These are phyloP conservation scores for Cylas formicarius DNA, from an alignment of 1,140 invertebrate genomes.

Conservation along the genomic window DNA sequence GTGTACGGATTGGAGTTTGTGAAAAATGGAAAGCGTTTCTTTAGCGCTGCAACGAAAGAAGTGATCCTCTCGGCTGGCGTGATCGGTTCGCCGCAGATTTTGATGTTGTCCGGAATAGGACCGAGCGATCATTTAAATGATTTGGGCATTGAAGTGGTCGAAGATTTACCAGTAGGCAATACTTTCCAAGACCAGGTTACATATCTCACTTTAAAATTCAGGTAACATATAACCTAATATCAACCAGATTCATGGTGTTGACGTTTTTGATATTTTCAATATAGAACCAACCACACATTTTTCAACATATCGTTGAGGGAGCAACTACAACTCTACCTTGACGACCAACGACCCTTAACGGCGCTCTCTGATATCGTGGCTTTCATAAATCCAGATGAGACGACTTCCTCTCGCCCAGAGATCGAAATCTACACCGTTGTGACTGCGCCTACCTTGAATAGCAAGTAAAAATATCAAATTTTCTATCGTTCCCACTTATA, in stretches of 20 bases:
- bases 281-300: conserved; percentile 25
- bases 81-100: conserved; percentile 64
- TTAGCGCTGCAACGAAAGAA: conserved; percentile 50
- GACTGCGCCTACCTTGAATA: too few species aligned
- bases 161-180: conserved; percentile 64
- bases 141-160: conserved; percentile 54
- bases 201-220: conserved; percentile 34
- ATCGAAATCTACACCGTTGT: conserved; percentile 15
- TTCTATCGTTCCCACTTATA: too few species aligned
- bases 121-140: conserved; percentile 58
- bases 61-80: conserved; percentile 70
- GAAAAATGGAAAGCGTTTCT: conserved; percentile 42
- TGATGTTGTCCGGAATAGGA: conserved; percentile 81
- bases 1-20: conserved; percentile 65
- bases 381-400: conserved; percentile 14
- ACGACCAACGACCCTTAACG: conserved; percentile 10
- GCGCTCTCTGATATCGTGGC: neutral
- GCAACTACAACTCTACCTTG: conserved; percentile 15
- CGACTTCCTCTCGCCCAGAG: conserved; percentile 8
- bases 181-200: conserved; percentile 74
- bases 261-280: conserved; percentile 31
- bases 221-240: neutral
- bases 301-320: conserved; percentile 6
- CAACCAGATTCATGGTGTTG: too few species aligned
- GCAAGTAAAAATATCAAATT: too few species aligned